Percentiles rank a stretch among this genome's conserved stretches.
Evolutionary conservation across 2,888 invertebrate genomes (phyloP).

Genomic region (Alsophila aescularia): DNA sequence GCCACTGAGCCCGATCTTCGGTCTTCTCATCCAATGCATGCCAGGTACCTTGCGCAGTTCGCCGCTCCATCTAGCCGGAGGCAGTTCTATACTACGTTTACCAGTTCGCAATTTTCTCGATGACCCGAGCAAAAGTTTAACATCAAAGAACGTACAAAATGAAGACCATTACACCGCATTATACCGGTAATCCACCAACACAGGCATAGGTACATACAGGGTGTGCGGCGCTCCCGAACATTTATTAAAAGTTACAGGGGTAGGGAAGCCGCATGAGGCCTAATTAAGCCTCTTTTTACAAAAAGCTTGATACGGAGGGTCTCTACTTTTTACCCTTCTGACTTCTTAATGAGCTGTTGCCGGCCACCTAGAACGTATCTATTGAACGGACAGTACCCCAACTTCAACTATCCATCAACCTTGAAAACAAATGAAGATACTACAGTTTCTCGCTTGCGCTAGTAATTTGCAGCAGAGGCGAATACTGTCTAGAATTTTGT

Average conservation of each 20-base stretch:
- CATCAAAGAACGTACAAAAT: slow-evolving; percentile 33
- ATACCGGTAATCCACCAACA: slow-evolving; percentile 39
- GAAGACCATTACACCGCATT: slow-evolving; percentile 37
- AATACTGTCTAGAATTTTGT: no score
- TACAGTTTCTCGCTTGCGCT: no score
- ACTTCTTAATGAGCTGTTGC: slow-evolving; percentile 79
- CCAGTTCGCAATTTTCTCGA: neutral
- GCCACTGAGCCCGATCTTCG: no score
- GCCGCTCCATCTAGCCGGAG: no score
- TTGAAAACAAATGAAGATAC: no score
- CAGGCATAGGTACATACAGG: slow-evolving; percentile 42
- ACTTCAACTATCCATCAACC: no score
- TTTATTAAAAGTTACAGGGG: slow-evolving; percentile 85
- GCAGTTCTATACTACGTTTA: no score
- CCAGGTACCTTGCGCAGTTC: no score
- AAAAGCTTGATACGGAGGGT: slow-evolving; percentile 73
- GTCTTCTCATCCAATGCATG: no score
- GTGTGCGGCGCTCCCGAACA: slow-evolving; percentile 74
- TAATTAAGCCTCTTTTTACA: slow-evolving; percentile 84
- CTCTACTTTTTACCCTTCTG: slow-evolving; percentile 76
- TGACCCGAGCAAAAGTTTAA: slow-evolving; percentile 5
- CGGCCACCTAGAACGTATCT: slow-evolving; percentile 56
- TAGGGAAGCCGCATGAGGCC: slow-evolving; percentile 82
- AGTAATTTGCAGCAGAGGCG: no score
- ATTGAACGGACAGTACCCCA: slow-evolving; percentile 12